Conservation (phyloP, 2,888 invertebrate genomes). For the Chouioia cunea region DNA sequence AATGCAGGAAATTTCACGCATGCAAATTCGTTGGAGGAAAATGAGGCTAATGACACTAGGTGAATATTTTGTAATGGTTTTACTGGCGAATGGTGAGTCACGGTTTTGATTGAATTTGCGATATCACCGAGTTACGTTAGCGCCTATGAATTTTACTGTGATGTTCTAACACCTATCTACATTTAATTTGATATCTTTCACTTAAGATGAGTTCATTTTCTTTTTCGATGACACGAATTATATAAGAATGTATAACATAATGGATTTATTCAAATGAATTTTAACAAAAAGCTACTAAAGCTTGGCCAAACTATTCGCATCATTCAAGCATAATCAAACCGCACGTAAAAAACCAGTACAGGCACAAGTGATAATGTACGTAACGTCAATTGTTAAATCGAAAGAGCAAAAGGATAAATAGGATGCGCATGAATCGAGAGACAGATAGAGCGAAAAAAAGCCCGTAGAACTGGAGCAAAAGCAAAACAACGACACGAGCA, state of each 20-base stretch:
- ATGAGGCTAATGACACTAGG: conserved; percentile 33
- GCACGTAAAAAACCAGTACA: not conserved
- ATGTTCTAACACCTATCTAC: not conserved
- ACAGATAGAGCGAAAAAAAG: conserved; percentile 5
- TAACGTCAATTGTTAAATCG: conserved; percentile 1
- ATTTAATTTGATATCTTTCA: not conserved
- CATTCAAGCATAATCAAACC: too few species aligned
- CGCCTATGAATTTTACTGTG: conserved; percentile 7
- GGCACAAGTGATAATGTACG: conserved; percentile 21
- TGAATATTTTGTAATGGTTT: conserved; percentile 21
- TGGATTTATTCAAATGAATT: too few species aligned
- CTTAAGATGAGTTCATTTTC: not conserved
- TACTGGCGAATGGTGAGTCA: conserved; percentile 25
- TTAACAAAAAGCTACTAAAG: too few species aligned
- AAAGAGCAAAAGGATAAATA: not conserved
- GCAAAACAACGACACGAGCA: conserved; percentile 2
- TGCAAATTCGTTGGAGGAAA: conserved; percentile 16
- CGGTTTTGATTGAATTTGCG: conserved; percentile 21
- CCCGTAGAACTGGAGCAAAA: conserved; percentile 31
- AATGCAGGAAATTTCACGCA: not conserved
- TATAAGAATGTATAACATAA: too few species aligned
- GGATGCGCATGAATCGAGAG: not conserved
- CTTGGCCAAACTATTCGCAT: too few species aligned
- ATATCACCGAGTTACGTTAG: conserved; percentile 1
- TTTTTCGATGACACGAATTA: too few species aligned